Percentiles rank a stretch among this genome's conserved stretches.
Conservation (phyloP, 2,797 vertebrate genomes). For the Agapornis canus region DNA sequence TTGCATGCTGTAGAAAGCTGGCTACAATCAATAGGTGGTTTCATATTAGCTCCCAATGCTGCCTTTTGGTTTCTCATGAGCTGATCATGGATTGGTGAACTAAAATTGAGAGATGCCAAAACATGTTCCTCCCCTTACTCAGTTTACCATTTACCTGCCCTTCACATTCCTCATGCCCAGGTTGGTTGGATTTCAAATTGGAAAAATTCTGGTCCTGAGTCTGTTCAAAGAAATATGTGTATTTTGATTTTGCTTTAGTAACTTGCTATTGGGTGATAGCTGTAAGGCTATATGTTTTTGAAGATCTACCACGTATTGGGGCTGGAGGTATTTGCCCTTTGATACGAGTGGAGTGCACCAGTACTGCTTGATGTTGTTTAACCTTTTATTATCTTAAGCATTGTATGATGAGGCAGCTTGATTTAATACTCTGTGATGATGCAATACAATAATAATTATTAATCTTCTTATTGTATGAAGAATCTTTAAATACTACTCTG, state of each 20-base stretch:
- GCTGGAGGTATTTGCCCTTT: background rate
- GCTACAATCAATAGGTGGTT: background rate
- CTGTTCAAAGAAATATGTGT: background rate
- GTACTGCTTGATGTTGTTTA: background rate
- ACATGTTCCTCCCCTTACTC: fast-evolving
- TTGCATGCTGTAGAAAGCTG: background rate
- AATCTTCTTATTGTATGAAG: background rate
- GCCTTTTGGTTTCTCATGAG: background rate
- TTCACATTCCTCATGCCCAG: background rate
- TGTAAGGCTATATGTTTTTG: background rate
- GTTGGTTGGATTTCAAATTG: background rate
- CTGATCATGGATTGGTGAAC: background rate
- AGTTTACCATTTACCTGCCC: fast-evolving
- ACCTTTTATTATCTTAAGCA: background rate
- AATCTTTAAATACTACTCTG: background rate
- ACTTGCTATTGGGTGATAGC: background rate
- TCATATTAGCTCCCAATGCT: background rate
- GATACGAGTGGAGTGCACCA: fast-evolving
- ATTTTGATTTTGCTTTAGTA: background rate
- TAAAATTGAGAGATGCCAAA: background rate
- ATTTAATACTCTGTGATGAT: slow-evolving; percentile 6
- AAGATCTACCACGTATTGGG: fast-evolving
- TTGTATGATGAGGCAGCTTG: background rate
- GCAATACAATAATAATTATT: background rate
- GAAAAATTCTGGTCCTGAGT: background rate